Evolutionary conservation across 2,797 vertebrate genomes (phyloP).

Genomic region (Melanotaenia pygmaea): DNA sequence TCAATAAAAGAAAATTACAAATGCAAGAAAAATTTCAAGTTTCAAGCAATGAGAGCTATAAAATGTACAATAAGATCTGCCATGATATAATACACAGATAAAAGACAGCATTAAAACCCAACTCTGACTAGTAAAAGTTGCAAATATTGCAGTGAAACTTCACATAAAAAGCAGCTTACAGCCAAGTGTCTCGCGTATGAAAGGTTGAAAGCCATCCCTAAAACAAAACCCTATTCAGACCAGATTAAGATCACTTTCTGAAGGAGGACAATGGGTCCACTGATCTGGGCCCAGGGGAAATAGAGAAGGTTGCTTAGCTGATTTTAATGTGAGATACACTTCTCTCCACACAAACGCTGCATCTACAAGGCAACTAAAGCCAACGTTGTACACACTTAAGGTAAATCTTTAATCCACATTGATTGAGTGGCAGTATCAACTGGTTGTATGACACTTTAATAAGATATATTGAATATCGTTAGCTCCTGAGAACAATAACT

Average conservation of each 20-base stretch:
- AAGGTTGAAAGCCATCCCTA: slow-evolving; percentile 68
- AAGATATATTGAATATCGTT: not conserved
- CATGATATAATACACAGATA: slow-evolving; percentile 46
- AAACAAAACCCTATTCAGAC: slow-evolving; percentile 78
- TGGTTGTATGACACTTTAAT: not conserved
- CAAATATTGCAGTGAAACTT: slow-evolving; percentile 42
- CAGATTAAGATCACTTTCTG: slow-evolving; percentile 82
- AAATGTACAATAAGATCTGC: slow-evolving; percentile 39
- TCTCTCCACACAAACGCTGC: slow-evolving; percentile 24
- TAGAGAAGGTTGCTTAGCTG: slow-evolving; percentile 69
- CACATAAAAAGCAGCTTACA: slow-evolving; percentile 56
- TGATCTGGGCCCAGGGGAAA: slow-evolving; percentile 74
- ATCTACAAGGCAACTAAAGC: slow-evolving; percentile 27
- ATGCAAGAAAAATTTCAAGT: slow-evolving; percentile 30
- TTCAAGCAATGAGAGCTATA: slow-evolving; percentile 30
- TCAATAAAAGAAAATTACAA: slow-evolving; percentile 60
- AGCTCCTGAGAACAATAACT: not conserved
- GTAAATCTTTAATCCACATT: not conserved
- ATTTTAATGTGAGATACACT: slow-evolving; percentile 46
- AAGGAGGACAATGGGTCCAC: slow-evolving; percentile 73
- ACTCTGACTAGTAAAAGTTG: slow-evolving; percentile 30
- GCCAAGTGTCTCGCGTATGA: slow-evolving; percentile 56
- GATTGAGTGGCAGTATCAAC: not conserved
- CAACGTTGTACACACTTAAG: slow-evolving; percentile 20
- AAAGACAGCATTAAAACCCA: slow-evolving; percentile 49